Evolutionary conservation across 2,797 vertebrate genomes (phyloP).

Genomic region (Austrolebias charrua): DNA sequence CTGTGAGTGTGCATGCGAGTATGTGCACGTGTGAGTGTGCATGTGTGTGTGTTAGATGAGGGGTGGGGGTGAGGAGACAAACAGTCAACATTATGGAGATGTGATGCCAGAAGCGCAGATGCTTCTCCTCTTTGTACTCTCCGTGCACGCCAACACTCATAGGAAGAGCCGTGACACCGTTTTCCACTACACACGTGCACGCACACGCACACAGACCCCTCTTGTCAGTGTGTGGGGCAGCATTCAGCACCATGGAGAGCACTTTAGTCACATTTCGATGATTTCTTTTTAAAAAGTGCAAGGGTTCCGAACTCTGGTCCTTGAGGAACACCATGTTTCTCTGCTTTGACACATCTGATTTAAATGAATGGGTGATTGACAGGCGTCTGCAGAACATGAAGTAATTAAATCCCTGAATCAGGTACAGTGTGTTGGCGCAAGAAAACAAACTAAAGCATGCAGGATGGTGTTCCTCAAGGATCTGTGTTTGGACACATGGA

Average conservation of each 20-base stretch:
- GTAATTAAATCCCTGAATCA: too few relatives aligned
- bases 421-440: too few relatives aligned
- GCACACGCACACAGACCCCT: neutral
- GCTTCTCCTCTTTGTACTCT: conserved; percentile 64
- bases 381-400: too few relatives aligned
- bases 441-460: too few relatives aligned
- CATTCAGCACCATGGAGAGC: conserved; percentile 45
- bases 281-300: neutral
- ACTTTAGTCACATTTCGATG: neutral
- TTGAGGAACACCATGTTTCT: too few relatives aligned
- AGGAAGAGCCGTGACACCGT: conserved; percentile 64
- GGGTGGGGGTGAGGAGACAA: neutral
- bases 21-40: too few relatives aligned
- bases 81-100: too few relatives aligned
- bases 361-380: too few relatives aligned
- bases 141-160: conserved; percentile 63
- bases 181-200: conserved; percentile 55
- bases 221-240: neutral
- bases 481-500: too few relatives aligned
- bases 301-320: too few relatives aligned
- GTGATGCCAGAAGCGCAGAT: conserved; percentile 67
- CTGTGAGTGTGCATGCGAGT: conserved; percentile 21
- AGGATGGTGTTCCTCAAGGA: too few relatives aligned
- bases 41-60: conserved; percentile 14
- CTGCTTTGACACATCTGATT: too few relatives aligned